Base-by-base conservation (phyloP, 2,113 vertebrate species). In the Poeciliopsis prolifica region DNA sequence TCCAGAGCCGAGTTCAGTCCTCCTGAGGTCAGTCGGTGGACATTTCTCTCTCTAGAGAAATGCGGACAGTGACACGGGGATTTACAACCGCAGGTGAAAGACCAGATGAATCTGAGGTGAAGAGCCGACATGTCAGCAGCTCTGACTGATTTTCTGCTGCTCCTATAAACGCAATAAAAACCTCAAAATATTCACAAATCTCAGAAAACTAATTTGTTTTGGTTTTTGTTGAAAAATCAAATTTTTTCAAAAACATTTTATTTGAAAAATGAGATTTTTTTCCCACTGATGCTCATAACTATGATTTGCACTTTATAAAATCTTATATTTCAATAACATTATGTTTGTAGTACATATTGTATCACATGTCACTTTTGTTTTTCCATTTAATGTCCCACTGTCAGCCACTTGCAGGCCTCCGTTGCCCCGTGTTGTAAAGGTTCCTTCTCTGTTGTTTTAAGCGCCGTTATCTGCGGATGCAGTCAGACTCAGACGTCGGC, bases 401-500 rank as follows among this genome's bases (percentile, higher is more conserved):
- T 74, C 65, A 22, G 68, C 0, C 0, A 0, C 26, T 72, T 31
- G 3, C 73, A 60, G 63, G 61, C n/a, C 30, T 31, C 28, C 2
- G 7, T 51, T 31, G 61, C 75, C 17, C 79, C 75, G 51, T 87
- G 84, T 89, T 86, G 74, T 82, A 79, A 78, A 89, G 80, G 77
- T 69, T 68, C 65, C 70, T 86, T 93, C 88, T 80, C 15, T 87
- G 80, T 92, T 77, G 69, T 82, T 89, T 10, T 88, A 70, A 64
- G 51, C 51, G 75, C 87, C 72, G 81, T 82, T 90, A 91, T 91
- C 87, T 77, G 79, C 86, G 83, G 91, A 92, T 87, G 80, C 85
- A 86, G 87, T 86, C 79, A 5, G 72, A 71, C 65, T 61, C 75
- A 29, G 58, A 84, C 78, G 78, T 88, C 89, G 87, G 80, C 28